Conservation (phyloP, 2,888 invertebrate genomes). For the Operophtera brumata region DNA sequence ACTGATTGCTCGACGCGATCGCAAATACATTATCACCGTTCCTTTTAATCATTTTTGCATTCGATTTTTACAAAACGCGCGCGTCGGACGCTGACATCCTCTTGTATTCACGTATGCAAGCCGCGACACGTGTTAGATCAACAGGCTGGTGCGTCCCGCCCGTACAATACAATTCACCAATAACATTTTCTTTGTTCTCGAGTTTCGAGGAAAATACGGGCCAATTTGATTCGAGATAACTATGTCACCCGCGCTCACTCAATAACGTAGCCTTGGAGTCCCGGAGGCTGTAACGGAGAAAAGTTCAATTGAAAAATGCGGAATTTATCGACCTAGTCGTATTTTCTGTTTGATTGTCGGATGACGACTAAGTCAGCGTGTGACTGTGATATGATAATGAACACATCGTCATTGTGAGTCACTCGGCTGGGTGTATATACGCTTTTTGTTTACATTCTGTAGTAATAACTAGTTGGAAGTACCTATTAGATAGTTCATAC, state of each 20-base stretch:
- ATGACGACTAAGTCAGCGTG: constrained; percentile 63
- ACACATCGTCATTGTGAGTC: constrained; percentile 78
- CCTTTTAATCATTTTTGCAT: constrained; percentile 80
- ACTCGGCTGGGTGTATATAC: constrained; percentile 72
- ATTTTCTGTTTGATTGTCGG: constrained; percentile 60
- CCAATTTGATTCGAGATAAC: constrained; percentile 48
- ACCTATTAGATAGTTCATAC: constrained; percentile 49
- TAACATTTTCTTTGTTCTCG: constrained; percentile 71
- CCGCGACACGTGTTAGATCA: constrained; percentile 68
- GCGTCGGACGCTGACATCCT: constrained; percentile 68
- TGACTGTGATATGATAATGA: constrained; percentile 76
- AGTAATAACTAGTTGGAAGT: constrained; percentile 41
- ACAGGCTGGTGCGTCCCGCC: constrained; percentile 65
- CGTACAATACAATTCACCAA: constrained; percentile 58
- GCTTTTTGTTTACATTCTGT: constrained; percentile 73
- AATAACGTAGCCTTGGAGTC: constrained; percentile 55
- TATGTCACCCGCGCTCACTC: constrained; percentile 61
- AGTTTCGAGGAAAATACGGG: constrained; percentile 67
- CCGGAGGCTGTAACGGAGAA: constrained; percentile 46
- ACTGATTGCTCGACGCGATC: constrained; percentile 78
- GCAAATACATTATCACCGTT: constrained; percentile 79
- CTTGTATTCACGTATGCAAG: constrained; percentile 65
- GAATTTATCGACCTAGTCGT: constrained; percentile 50
- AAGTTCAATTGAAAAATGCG: constrained; percentile 41
- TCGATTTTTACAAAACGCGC: constrained; percentile 70